Evolutionary conservation across 2,888 invertebrate species (phyloP).

Genomic region (Ceraclea dissimilis): DNA sequence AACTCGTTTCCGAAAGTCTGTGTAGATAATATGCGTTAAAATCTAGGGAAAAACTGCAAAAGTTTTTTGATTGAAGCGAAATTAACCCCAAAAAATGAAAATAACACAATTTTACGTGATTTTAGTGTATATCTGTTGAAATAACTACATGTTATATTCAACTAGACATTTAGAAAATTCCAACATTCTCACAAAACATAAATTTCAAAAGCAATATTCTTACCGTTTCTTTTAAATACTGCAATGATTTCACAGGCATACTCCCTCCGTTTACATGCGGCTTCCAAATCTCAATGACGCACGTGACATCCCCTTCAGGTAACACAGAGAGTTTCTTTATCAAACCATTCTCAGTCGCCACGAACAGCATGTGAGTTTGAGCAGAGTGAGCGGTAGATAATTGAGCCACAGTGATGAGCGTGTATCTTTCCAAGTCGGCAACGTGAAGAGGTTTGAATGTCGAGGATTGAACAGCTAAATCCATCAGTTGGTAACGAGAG

Average conservation of each 20-base stretch:
- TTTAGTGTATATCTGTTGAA: not conserved
- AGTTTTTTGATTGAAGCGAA: too few relatives aligned
- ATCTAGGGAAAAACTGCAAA: too few relatives aligned
- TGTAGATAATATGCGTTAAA: too few relatives aligned
- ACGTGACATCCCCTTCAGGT: constrained; percentile 62
- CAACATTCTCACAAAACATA: too few relatives aligned
- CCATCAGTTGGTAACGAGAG: constrained; percentile 80
- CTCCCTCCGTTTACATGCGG: constrained; percentile 50
- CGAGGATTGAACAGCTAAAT: constrained; percentile 72
- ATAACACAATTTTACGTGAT: not conserved
- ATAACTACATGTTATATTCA: too few relatives aligned
- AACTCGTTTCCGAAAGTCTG: too few relatives aligned
- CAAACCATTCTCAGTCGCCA: constrained; percentile 66
- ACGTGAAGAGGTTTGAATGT: constrained; percentile 61
- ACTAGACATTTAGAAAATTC: too few relatives aligned
- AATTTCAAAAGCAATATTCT: too few relatives aligned
- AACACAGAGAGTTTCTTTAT: constrained; percentile 76
- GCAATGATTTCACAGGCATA: constrained; percentile 57
- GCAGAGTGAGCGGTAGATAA: constrained; percentile 63
- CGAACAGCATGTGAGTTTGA: constrained; percentile 70
- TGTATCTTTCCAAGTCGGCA: constrained; percentile 62
- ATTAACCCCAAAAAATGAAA: too few relatives aligned
- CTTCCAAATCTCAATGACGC: constrained; percentile 80
- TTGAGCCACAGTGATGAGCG: constrained; percentile 75
- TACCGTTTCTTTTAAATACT: constrained; percentile 72